A percentile compares a stretch with the other conserved stretches of the same genome.
Evolutionary conservation across 1,140 invertebrate species (phyloP).

Genomic region (Gryon sp.): DNA sequence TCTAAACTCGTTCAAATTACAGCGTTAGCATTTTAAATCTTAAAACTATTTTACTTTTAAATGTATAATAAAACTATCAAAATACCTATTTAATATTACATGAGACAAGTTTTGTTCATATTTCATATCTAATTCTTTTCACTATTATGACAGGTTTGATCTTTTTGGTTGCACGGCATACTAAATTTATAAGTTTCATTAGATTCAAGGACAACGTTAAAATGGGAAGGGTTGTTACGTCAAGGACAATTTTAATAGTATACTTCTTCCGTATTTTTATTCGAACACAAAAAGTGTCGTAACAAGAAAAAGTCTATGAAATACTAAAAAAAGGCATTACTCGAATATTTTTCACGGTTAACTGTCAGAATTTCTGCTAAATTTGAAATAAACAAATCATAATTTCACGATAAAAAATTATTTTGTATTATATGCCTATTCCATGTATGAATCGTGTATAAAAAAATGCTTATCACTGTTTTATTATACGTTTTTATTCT

Average conservation of each 20-base stretch:
- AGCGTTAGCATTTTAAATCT: too few species aligned
- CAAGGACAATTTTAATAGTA: slow-evolving; percentile 51
- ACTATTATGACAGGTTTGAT: slow-evolving; percentile 15
- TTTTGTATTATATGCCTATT: too few species aligned
- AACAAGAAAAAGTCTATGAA: background rate
- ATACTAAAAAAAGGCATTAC: slow-evolving; percentile 1
- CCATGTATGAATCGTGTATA: too few species aligned
- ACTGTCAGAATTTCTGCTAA: slow-evolving; percentile 11
- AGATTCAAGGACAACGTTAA: slow-evolving; percentile 48
- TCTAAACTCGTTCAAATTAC: too few species aligned
- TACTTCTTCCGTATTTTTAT: slow-evolving; percentile 41
- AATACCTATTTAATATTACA: slow-evolving; percentile 30
- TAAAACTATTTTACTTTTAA: background rate
- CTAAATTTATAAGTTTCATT: slow-evolving; percentile 45
- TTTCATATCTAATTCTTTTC: slow-evolving; percentile 30
- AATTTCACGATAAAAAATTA: background rate
- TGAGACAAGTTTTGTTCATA: slow-evolving; percentile 5
- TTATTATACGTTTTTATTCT: too few species aligned
- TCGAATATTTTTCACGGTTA: slow-evolving; percentile 32
- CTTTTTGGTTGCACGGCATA: slow-evolving; percentile 3
- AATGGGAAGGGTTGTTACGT: slow-evolving; percentile 54
- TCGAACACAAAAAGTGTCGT: slow-evolving; percentile 31
- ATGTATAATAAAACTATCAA: slow-evolving; percentile 1
- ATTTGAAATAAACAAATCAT: slow-evolving; percentile 18
- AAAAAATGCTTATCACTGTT: too few species aligned